phyloP scores from a whole-genome alignment of 2,888 invertebrate species.

The Galerucella nymphaeae region DNA sequence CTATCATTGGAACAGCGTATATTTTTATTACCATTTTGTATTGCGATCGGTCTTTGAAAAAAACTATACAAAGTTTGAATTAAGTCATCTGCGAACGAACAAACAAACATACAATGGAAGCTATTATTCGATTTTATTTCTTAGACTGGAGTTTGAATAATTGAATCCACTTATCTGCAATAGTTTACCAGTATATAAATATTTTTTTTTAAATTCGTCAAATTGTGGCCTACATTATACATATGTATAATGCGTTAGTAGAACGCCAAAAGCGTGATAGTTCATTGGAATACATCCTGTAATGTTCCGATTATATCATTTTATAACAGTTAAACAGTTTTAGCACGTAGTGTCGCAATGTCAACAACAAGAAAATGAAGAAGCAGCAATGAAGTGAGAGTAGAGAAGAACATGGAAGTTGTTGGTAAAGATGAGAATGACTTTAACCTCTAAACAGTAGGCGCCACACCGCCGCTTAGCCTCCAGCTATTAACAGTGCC shows the following conservation, averaged over 20 bases:
- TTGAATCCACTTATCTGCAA: neutral
- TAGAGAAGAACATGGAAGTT: conserved; percentile 44
- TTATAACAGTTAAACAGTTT: conserved; percentile 23
- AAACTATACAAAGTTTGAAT: too few species aligned
- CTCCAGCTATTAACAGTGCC: conserved; percentile 48
- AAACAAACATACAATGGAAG: too few species aligned
- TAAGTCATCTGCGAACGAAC: too few species aligned
- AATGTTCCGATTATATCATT: conserved; percentile 8
- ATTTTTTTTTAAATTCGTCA: neutral
- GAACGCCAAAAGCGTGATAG: neutral
- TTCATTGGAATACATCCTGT: conserved; percentile 1
- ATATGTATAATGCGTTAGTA: neutral
- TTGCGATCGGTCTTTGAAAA: too few species aligned
- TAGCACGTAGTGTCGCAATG: conserved; percentile 45
- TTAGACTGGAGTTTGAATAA: too few species aligned
- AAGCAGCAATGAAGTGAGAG: conserved; percentile 27
- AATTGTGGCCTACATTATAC: too few species aligned
- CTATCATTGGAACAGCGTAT: too few species aligned
- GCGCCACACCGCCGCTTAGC: conserved; percentile 60
- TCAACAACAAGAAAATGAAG: conserved; percentile 36
- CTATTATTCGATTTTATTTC: too few species aligned
- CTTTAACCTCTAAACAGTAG: conserved; percentile 60
- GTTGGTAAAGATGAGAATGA: conserved; percentile 49
- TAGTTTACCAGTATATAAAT: neutral
- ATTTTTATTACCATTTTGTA: too few species aligned